Conservation (phyloP, 2,797 vertebrate species). For the Cossypha caffra region DNA sequence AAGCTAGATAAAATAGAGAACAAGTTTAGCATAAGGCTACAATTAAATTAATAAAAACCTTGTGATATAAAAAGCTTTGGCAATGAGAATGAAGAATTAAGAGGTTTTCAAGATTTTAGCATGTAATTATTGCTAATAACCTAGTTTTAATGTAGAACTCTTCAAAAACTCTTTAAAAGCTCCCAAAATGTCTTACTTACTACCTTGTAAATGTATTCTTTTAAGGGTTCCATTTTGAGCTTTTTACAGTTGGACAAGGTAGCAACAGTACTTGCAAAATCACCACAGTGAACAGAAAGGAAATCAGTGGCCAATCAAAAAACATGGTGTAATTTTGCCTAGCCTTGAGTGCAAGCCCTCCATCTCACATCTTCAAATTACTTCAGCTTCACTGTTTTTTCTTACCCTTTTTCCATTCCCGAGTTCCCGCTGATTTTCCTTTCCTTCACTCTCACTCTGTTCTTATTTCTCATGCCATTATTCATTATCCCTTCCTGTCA, state of each 20-base stretch:
- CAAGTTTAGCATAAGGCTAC: conserved; percentile 25
- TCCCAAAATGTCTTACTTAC: neutral
- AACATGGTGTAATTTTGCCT: neutral
- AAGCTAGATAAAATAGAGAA: neutral
- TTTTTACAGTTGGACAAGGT: neutral
- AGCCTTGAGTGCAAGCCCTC: neutral
- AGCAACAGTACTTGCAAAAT: neutral
- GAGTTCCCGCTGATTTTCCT: neutral
- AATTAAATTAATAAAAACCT: conserved; percentile 51
- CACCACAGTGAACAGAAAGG: fast-evolving
- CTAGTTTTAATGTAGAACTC: neutral
- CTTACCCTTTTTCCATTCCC: neutral
- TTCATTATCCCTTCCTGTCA: neutral
- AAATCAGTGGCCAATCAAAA: neutral
- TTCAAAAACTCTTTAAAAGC: neutral
- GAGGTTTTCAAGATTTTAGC: neutral
- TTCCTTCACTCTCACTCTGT: neutral
- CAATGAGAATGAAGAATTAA: neutral
- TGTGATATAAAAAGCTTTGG: conserved; percentile 28
- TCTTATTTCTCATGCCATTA: neutral
- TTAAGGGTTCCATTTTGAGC: neutral
- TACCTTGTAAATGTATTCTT: neutral
- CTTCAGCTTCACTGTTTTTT: neutral
- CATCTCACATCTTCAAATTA: neutral
- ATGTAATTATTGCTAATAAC: conserved; percentile 43